These are phyloP conservation scores for Microtus pennsylvanicus DNA, from an alignment of 2,113 vertebrate species.

Conservation along the genomic window DNA sequence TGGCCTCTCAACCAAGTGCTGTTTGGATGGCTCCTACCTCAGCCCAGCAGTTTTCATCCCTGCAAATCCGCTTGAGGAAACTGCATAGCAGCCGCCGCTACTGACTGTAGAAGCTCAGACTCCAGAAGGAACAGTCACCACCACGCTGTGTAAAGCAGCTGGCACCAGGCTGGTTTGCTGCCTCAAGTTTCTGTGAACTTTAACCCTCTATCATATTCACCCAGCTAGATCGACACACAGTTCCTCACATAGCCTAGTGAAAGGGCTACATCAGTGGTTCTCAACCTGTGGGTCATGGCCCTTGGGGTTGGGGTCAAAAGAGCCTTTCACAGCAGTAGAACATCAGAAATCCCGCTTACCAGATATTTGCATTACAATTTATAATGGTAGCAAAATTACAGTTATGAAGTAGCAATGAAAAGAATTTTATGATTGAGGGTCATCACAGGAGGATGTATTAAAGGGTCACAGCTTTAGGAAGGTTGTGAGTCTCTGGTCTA, in stretches of 20 bases:
- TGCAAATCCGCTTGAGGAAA: background rate
- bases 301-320: background rate
- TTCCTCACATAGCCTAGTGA: no score
- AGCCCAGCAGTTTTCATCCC: background rate
- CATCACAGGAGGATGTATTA: background rate
- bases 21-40: background rate
- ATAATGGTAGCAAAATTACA: background rate
- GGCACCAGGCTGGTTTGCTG: background rate
- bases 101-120: background rate
- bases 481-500: background rate
- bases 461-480: background rate
- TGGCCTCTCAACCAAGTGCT: background rate
- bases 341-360: background rate
- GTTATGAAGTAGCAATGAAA: background rate
- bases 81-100: background rate
- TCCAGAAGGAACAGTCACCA: background rate
- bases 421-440: background rate
- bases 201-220: background rate
- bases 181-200: background rate
- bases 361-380: background rate
- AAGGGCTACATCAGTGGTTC: background rate
- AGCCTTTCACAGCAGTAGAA: background rate
- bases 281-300: background rate
- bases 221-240: background rate
- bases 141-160: background rate